Conservation (phyloP, 2,113 vertebrate genomes). For the Tragelaphus buxtoni region DNA sequence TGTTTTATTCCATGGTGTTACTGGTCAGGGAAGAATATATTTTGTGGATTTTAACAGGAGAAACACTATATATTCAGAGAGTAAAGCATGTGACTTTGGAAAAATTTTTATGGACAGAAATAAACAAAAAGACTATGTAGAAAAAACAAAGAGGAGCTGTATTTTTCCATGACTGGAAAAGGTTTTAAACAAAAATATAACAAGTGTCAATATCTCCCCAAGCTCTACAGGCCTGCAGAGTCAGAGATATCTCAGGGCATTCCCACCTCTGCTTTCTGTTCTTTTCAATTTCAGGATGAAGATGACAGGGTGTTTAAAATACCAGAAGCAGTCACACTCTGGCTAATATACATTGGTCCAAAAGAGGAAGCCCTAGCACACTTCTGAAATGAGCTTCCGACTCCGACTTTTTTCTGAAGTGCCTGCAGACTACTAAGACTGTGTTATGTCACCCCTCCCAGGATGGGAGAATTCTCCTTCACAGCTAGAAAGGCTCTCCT, state of each 20-base stretch:
- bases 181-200: background rate
- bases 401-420: background rate
- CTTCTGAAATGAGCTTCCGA: background rate
- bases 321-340: background rate
- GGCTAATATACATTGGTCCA: background rate
- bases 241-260: background rate
- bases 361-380: background rate
- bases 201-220: background rate
- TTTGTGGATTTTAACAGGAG: background rate
- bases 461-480: background rate
- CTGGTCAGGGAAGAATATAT: background rate
- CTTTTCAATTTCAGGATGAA: background rate
- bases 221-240: background rate
- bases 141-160: slow-evolving; percentile 2
- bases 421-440: background rate
- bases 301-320: background rate
- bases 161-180: slow-evolving; percentile 37
- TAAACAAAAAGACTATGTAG: background rate
- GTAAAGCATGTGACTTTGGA: background rate
- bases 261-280: background rate
- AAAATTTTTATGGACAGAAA: background rate
- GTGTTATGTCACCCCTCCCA: background rate
- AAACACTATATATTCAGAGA: background rate
- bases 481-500: background rate
- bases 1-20: background rate